phyloP scores from a whole-genome alignment of 30 jellyfish, hydroid and myxozoan genomes.

The Aurelia aurita region DNA sequence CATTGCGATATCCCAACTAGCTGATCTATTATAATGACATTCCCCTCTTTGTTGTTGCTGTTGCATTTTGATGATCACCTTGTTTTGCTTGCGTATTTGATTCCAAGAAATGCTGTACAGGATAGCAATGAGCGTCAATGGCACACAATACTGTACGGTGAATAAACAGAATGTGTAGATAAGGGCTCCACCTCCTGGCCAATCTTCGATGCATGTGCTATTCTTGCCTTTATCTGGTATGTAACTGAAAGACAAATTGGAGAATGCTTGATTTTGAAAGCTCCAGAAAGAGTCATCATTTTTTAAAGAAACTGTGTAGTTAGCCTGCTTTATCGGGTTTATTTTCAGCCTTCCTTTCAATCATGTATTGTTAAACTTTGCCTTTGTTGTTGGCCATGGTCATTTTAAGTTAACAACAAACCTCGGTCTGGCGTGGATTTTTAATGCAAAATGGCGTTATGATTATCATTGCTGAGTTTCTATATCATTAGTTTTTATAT shows the following conservation, averaged over 20 bases:
- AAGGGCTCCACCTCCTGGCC: slow-evolving; percentile 53
- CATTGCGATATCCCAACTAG: slow-evolving; percentile 59
- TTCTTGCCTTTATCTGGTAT: neutral
- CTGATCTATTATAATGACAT: slow-evolving; percentile 53
- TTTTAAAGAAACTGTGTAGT: too few relatives aligned
- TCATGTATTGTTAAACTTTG: too few relatives aligned
- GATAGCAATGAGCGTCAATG: slow-evolving; percentile 55
- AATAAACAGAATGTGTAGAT: slow-evolving; percentile 51
- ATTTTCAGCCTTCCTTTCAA: too few relatives aligned
- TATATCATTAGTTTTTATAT: too few relatives aligned
- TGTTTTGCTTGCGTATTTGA: slow-evolving; percentile 59
- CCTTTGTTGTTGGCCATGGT: too few relatives aligned
- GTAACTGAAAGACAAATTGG: neutral
- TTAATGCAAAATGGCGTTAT: too few relatives aligned
- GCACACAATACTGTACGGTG: slow-evolving; percentile 53
- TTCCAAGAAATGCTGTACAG: slow-evolving; percentile 77
- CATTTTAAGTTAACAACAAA: too few relatives aligned
- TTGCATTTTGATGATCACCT: slow-evolving; percentile 52
- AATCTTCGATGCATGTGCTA: slow-evolving; percentile 47
- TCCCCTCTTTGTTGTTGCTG: slow-evolving; percentile 49
- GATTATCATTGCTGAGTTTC: too few relatives aligned
- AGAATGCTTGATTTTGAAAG: neutral
- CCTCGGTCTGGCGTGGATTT: too few relatives aligned
- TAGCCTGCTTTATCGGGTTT: too few relatives aligned
- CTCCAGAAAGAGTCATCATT: neutral